Base-by-base conservation (phyloP, 2,888 invertebrate species). In the Tholera decimalis region DNA sequence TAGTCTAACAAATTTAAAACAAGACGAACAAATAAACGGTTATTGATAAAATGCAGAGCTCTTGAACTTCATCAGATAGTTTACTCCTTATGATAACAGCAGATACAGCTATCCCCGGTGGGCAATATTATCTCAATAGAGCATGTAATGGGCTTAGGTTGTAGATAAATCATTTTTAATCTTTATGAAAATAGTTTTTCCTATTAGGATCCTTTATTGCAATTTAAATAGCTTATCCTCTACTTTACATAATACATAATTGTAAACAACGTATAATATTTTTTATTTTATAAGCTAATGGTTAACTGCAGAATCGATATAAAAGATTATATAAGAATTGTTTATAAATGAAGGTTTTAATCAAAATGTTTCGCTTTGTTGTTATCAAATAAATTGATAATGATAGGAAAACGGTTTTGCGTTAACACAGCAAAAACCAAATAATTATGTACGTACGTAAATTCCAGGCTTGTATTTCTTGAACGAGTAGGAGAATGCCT, bases 51-150 rank as follows among this genome's bases (percentile, higher is more conserved):
- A 22, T 3, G 13, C 54, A 28, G 26, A 67, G 8, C 26, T 54
- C 26, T 33, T 66, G 22, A 43, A 33, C 33, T 33, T 37, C 3
- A 13, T 6, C 22, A 18, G 15, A 5, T 33, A 24, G 28, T 35
- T 62, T 24, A 65, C n/a, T 41, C 24, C 49, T 41, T 24, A 37
- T 33, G n/a, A 65, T 65, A 63, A 30, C 18, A 46, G 3, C 4
- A 13, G 44, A 37, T 20, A 61, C 20, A 24, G 24, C 39, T 33
- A 39, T 39, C 24, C 39, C 30, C 39, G 20, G 26, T 49, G 30
- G 24, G 49, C 30, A 30, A 20, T 47, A 63, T 60, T 43, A 59
- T 46, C 63, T 35, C 15, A 46, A 44, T 28, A 18, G 15, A 2
- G 22, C 44, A 46, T 46, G 61, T 26, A 35, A 37, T 20, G 28